Evolutionary conservation across 2,888 invertebrate genomes (phyloP).

Genomic region (Marasmarcha lunaedactyla): DNA sequence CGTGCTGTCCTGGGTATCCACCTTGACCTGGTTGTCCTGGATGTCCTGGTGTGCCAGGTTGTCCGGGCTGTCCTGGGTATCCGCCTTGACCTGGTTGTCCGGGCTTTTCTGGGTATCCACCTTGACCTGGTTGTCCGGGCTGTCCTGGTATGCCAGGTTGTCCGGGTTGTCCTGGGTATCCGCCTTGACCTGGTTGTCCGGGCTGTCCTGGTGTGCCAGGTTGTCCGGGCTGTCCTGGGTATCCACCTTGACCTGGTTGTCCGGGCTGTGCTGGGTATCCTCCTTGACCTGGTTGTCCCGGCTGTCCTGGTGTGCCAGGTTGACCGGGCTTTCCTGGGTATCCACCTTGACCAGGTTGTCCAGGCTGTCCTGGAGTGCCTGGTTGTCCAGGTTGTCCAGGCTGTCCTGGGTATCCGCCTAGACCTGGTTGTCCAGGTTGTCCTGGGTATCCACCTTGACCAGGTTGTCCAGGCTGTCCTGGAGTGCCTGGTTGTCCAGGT

Average conservation of each 20-base stretch:
- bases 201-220: constrained; percentile 16
- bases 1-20: constrained; percentile 14
- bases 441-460: constrained; percentile 14
- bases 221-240: constrained; percentile 14
- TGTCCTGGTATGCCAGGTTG: constrained; percentile 10
- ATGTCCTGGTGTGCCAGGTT: constrained; percentile 15
- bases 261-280: not conserved
- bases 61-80: constrained; percentile 19
- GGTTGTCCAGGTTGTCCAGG: constrained; percentile 17
- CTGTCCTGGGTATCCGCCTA: constrained; percentile 20
- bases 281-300: not conserved
- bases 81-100: constrained; percentile 13
- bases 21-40: constrained; percentile 12
- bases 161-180: constrained; percentile 22
- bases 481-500: not conserved
- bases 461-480: not conserved
- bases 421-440: constrained; percentile 15
- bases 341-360: constrained; percentile 39
- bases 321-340: constrained; percentile 40
- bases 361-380: constrained; percentile 47
- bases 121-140: constrained; percentile 17
- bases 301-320: constrained; percentile 1
- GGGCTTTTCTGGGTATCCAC: constrained; percentile 9
- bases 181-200: constrained; percentile 16
- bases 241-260: constrained; percentile 6